A percentile compares a stretch with the other conserved stretches of the same genome.
Conservation (phyloP, 2,113 vertebrate genomes). For the Dasyprocta punctata region DNA sequence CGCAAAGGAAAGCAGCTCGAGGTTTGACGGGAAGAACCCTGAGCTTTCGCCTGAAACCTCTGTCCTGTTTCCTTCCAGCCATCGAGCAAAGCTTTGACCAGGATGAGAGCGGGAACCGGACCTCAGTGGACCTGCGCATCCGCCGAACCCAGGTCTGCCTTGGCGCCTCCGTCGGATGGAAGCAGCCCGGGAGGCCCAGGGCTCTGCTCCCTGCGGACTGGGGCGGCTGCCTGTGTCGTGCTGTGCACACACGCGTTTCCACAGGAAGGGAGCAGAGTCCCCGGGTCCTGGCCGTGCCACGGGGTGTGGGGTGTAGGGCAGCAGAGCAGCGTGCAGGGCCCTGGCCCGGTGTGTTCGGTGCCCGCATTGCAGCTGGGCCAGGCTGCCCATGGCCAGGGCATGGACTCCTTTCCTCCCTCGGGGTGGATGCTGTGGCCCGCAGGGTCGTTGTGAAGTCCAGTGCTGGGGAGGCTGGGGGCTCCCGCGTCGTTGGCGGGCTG, state of each 20-base stretch:
- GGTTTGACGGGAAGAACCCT: background rate
- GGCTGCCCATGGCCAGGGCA: background rate
- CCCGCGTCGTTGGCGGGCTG: background rate
- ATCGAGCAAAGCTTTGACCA: constrained; percentile 92
- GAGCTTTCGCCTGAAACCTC: background rate
- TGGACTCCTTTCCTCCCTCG: rapidly evolving
- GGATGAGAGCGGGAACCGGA: constrained; percentile 87
- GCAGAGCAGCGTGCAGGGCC: background rate
- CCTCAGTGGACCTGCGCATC: constrained; percentile 93
- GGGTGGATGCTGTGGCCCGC: background rate
- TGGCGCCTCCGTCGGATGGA: background rate
- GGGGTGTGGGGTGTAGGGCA: background rate
- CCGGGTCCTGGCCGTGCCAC: background rate
- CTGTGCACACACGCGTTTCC: background rate
- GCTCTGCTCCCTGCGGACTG: background rate
- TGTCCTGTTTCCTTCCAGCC: constrained; percentile 82
- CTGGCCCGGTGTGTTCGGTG: too few species aligned
- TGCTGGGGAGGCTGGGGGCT: background rate
- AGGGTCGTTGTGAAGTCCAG: background rate
- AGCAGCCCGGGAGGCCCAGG: background rate
- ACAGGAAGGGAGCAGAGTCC: rapidly evolving
- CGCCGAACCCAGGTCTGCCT: constrained; percentile 95
- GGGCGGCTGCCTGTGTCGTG: background rate
- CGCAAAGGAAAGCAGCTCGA: background rate
- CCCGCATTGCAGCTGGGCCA: too few species aligned